These are phyloP conservation scores for Opisthograptis luteolata DNA, from an alignment of 2,888 invertebrate species.

Conservation along the genomic window DNA sequence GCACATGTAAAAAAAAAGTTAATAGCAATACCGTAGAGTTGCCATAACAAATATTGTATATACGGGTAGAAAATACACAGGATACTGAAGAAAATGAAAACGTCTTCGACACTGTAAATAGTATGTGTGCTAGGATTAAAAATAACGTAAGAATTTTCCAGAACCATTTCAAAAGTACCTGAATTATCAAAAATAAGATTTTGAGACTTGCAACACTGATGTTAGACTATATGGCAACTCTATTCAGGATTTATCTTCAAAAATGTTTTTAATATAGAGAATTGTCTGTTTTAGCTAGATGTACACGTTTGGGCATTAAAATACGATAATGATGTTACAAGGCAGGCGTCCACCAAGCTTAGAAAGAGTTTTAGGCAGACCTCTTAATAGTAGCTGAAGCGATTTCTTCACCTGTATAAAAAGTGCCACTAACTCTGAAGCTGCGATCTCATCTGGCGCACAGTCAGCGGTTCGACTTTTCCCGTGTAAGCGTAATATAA, in stretches of 20 bases:
- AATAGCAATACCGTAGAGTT: conserved; percentile 36
- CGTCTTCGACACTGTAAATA: conserved; percentile 17
- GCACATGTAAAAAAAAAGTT: conserved; percentile 19
- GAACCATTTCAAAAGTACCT: conserved; percentile 28
- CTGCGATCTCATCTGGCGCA: no score
- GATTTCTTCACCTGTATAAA: no score
- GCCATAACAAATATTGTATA: conserved; percentile 35
- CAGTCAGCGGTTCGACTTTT: no score
- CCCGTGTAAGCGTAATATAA: no score
- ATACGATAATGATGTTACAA: not conserved
- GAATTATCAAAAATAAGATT: conserved; percentile 23
- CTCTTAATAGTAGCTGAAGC: no score
- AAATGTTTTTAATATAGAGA: conserved; percentile 5
- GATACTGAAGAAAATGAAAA: conserved; percentile 4
- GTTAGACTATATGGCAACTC: conserved; percentile 27
- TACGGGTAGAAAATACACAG: conserved; percentile 18
- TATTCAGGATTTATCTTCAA: conserved; percentile 5
- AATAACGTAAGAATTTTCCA: conserved; percentile 15
- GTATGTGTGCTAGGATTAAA: conserved; percentile 17
- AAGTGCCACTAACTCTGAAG: no score
- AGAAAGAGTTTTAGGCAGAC: no score
- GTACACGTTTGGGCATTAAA: conserved; percentile 19
- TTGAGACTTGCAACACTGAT: conserved; percentile 15
- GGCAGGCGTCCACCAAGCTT: not conserved
- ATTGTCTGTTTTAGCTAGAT: conserved; percentile 9